Percentiles rank a stretch among this genome's conserved stretches.
These are phyloP conservation scores for Henicopernis longicauda DNA, from an alignment of 2,113 vertebrate genomes.

Conservation along the genomic window DNA sequence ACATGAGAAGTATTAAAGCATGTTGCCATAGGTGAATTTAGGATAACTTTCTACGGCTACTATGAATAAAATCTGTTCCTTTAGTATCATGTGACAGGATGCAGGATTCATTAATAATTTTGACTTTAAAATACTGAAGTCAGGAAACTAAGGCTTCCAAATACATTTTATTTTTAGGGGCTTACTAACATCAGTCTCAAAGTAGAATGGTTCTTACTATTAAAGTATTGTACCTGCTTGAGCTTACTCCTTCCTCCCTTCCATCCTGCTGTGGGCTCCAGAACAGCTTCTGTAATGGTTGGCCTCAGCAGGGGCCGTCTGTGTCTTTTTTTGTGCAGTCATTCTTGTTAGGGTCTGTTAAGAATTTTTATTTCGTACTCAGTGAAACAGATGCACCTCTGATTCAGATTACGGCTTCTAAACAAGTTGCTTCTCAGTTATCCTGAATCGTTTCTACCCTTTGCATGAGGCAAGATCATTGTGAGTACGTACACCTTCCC, in stretches of 20 bases:
- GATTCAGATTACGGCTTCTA: background rate
- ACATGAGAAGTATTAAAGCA: background rate
- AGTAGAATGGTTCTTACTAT: background rate
- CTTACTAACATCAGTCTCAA: background rate
- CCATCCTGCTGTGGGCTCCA: background rate
- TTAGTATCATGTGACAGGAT: background rate
- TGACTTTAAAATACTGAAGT: background rate
- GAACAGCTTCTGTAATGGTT: background rate
- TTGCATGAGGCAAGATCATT: background rate
- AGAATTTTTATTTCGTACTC: background rate
- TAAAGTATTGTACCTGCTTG: background rate
- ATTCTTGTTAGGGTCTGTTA: background rate
- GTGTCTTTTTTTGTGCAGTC: background rate
- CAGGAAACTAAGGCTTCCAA: background rate
- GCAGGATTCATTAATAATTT: background rate
- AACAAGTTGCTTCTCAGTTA: background rate
- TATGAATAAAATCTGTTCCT: background rate
- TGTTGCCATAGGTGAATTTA: background rate
- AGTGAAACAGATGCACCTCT: background rate
- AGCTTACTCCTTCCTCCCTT: background rate
- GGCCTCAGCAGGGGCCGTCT: accelerated
- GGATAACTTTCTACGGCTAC: background rate
- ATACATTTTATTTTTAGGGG: background rate
- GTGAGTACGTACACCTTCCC: accelerated
- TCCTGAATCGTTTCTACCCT: background rate